A percentile compares a stretch with the other conserved stretches of the same genome.
These are phyloP conservation scores for Drosophila chauvacae DNA, from an alignment of 1,140 invertebrate species.

Conservation along the genomic window DNA sequence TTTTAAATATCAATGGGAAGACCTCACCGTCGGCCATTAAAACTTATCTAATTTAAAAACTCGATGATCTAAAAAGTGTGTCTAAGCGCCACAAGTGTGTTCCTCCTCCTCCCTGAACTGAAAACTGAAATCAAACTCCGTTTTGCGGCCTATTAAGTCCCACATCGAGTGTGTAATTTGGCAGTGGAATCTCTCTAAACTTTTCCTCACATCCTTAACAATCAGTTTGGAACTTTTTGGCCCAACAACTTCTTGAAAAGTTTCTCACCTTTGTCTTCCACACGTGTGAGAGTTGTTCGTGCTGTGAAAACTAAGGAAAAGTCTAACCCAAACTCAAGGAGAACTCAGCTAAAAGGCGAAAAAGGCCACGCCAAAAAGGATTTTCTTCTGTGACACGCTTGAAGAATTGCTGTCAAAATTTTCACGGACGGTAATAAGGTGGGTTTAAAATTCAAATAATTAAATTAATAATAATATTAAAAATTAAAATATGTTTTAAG, in stretches of 20 bases:
- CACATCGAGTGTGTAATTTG: conserved; percentile 52
- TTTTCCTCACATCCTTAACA: conserved; percentile 24
- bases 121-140: conserved; percentile 14
- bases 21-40: conserved; percentile 9
- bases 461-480: too few relatives aligned
- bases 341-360: conserved; percentile 6
- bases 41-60: not conserved
- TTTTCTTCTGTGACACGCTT: conserved; percentile 77
- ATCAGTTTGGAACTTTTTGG: conserved; percentile 34
- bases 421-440: conserved; percentile 85
- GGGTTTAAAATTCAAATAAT: conserved; percentile 23
- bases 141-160: conserved; percentile 37
- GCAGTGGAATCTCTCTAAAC: conserved; percentile 14
- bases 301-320: conserved; percentile 39
- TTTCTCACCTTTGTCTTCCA: conserved; percentile 43
- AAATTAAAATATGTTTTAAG: too few relatives aligned
- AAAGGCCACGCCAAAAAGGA: conserved; percentile 50
- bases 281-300: conserved; percentile 33
- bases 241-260: conserved; percentile 54
- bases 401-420: conserved; percentile 83
- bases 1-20: not conserved
- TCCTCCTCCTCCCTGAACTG: not conserved
- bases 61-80: not conserved
- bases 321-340: conserved; percentile 27
- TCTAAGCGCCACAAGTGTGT: conserved; percentile 5